Conservation (phyloP, 2,797 vertebrate genomes). For the Enteromius mattozi region DNA sequence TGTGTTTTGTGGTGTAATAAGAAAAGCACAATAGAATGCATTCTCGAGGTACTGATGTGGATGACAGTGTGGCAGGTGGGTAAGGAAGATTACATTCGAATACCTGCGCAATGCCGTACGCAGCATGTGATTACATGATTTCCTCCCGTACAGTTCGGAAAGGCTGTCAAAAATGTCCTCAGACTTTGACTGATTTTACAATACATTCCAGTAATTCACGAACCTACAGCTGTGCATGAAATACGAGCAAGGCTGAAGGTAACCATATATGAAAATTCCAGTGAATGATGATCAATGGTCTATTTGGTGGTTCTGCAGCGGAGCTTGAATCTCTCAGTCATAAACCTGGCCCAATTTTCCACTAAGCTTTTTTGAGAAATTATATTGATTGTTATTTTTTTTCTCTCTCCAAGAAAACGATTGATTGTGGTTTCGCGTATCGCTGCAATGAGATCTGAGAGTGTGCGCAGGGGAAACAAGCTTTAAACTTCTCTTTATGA, state of each 20-base stretch:
- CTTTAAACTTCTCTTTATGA: constrained; percentile 25
- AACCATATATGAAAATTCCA: constrained; percentile 27
- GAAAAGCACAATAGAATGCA: constrained; percentile 2
- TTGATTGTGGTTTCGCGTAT: neutral
- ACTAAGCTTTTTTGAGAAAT: constrained; percentile 5
- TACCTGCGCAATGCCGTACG: neutral
- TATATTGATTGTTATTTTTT: constrained; percentile 9
- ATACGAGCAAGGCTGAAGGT: constrained; percentile 2
- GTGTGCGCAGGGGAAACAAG: neutral
- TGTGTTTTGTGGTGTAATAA: neutral
- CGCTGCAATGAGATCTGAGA: constrained; percentile 4
- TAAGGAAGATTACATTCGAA: constrained; percentile 15
- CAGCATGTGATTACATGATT: constrained; percentile 8
- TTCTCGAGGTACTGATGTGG: constrained; percentile 7
- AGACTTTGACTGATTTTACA: constrained; percentile 39
- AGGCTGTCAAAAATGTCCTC: constrained; percentile 2
- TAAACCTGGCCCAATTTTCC: neutral
- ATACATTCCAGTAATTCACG: neutral
- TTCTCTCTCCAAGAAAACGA: neutral
- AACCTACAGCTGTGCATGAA: constrained; percentile 9
- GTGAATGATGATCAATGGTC: constrained; percentile 34
- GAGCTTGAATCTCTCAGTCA: neutral
- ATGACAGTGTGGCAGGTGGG: constrained; percentile 19
- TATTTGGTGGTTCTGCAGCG: neutral
- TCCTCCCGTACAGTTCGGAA: neutral